Conservation (phyloP, 2,888 invertebrate genomes). For the Octodonta nipae region DNA sequence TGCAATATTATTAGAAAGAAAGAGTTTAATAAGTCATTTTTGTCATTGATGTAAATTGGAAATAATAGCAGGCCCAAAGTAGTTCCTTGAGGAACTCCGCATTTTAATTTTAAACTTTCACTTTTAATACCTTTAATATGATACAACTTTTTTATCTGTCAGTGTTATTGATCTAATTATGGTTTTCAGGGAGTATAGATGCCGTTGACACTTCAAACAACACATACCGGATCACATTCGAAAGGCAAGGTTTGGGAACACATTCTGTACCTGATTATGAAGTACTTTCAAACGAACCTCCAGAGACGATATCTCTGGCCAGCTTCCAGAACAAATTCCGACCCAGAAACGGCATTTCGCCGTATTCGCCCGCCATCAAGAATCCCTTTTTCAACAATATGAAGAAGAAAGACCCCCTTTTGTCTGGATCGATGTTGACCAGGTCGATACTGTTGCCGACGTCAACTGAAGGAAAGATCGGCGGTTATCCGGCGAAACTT, state of each 20-base stretch:
- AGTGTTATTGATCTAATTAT: no score
- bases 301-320: conserved; percentile 77
- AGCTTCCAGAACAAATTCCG: conserved; percentile 71
- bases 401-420: conserved; percentile 56
- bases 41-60: no score
- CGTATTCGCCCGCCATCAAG: conserved; percentile 35
- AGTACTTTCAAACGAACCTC: conserved; percentile 83
- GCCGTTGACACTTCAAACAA: conserved; percentile 90
- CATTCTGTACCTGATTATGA: conserved; percentile 94
- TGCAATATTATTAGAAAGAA: no score
- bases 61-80: no score
- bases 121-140: no score
- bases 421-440: conserved; percentile 40
- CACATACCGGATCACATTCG: conserved; percentile 89
- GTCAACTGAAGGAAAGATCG: conserved; percentile 44
- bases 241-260: conserved; percentile 80
- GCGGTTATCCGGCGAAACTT: conserved; percentile 73
- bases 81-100: no score
- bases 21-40: no score
- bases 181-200: conserved; percentile 73
- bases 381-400: conserved; percentile 30
- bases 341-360: conserved; percentile 45
- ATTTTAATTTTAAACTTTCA: no score
- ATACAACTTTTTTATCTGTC: no score
- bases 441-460: conserved; percentile 20